Evolutionary conservation across 2,888 invertebrate genomes (phyloP).

Genomic region (Gymnocheta viridis): DNA sequence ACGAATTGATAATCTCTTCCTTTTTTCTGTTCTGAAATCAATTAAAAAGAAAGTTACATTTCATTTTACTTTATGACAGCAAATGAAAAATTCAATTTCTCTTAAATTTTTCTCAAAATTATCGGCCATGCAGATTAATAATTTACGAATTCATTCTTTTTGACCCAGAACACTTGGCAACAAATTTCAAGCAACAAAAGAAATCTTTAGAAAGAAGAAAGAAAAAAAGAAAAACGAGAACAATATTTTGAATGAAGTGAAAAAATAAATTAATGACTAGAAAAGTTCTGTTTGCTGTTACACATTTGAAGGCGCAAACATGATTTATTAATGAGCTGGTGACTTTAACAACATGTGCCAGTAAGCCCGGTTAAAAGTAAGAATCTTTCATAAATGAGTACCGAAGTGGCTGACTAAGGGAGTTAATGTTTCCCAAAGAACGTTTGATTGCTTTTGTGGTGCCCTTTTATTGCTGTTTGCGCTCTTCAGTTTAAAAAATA

Average conservation of each 20-base stretch:
- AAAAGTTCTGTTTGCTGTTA: slow-evolving; percentile 37
- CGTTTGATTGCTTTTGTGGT: background rate
- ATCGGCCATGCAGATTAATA: too few relatives aligned
- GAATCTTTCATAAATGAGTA: background rate
- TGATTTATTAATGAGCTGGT: slow-evolving; percentile 18
- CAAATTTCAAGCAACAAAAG: background rate
- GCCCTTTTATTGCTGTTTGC: slow-evolving; percentile 19
- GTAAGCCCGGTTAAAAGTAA: slow-evolving; percentile 13
- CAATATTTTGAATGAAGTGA: too few relatives aligned
- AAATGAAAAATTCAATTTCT: too few relatives aligned
- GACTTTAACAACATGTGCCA: slow-evolving; percentile 15
- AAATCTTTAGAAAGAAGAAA: background rate
- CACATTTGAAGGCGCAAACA: slow-evolving; percentile 12
- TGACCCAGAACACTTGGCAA: background rate
- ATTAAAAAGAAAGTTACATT: too few relatives aligned
- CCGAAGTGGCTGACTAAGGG: background rate
- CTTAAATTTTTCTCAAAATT: too few relatives aligned
- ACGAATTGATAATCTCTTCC: too few relatives aligned
- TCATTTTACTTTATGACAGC: too few relatives aligned
- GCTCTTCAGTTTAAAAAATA: slow-evolving; percentile 16
- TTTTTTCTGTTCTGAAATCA: too few relatives aligned
- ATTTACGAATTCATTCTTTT: background rate
- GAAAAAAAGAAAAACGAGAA: background rate
- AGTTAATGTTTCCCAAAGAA: slow-evolving; percentile 40
- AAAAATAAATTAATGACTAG: slow-evolving; percentile 37